Evolutionary conservation across 2,888 invertebrate genomes (phyloP).

Genomic region (Argyra leucocephala): DNA sequence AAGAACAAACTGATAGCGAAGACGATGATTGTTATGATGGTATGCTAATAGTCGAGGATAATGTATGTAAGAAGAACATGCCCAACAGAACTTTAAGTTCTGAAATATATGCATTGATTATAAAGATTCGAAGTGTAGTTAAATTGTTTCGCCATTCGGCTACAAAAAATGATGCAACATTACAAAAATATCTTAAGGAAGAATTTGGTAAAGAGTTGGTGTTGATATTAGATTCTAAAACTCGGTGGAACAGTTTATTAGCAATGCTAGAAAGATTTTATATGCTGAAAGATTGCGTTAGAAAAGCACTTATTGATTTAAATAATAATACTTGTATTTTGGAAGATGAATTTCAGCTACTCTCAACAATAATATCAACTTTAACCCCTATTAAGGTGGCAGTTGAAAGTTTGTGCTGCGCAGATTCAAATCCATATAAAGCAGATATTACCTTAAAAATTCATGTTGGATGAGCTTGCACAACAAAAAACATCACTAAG

Average conservation of each 20-base stretch:
- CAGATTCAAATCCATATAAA: too few relatives aligned
- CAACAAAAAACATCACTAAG: too few relatives aligned
- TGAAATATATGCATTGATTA: constrained; percentile 1
- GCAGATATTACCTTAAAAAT: too few relatives aligned
- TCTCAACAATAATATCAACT: background rate
- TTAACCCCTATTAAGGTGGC: constrained; percentile 8
- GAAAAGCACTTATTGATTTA: too few relatives aligned
- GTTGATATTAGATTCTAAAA: constrained; percentile 20
- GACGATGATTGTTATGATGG: constrained; percentile 7
- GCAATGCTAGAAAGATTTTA: too few relatives aligned
- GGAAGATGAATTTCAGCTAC: too few relatives aligned
- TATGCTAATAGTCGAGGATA: background rate
- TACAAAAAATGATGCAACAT: constrained; percentile 15
- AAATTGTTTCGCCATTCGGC: constrained; percentile 10
- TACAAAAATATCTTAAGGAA: constrained; percentile 18
- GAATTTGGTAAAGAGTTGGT: constrained; percentile 19
- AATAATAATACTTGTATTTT: too few relatives aligned
- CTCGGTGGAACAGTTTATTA: constrained; percentile 21
- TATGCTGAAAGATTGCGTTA: too few relatives aligned
- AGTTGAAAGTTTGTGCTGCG: constrained; percentile 19
- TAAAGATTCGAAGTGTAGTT: constrained; percentile 11
- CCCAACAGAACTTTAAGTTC: constrained; percentile 4
- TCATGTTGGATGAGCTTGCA: too few relatives aligned
- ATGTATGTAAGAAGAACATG: too few relatives aligned
- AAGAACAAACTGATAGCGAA: background rate